These are phyloP conservation scores for Mastigias papua DNA, from an alignment of 30 jellyfish, hydroid and myxozoan species.

Conservation along the genomic window DNA sequence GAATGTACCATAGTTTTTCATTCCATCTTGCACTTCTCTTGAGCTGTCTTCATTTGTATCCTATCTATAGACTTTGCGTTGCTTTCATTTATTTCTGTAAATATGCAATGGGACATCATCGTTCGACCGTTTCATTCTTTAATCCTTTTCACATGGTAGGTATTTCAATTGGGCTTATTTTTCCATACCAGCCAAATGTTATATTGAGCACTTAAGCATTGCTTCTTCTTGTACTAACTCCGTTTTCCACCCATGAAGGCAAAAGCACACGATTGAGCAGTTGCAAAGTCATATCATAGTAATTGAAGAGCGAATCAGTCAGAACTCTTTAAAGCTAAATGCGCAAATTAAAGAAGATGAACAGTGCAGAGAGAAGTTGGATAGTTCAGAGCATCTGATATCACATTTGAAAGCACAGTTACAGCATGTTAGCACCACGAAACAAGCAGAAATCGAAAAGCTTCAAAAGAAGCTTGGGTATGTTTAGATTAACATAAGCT, in stretches of 20 bases:
- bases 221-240: neutral
- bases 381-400: constrained; percentile 66
- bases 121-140: no score
- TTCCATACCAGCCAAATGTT: no score
- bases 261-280: constrained; percentile 68
- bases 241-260: constrained; percentile 15
- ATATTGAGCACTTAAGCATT: neutral
- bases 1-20: no score
- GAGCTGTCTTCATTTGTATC: no score
- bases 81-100: no score
- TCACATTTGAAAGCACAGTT: constrained; percentile 78
- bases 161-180: no score
- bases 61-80: no score
- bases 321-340: constrained; percentile 25
- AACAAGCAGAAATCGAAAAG: constrained; percentile 82
- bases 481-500: neutral
- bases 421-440: constrained; percentile 39
- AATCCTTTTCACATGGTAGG: no score
- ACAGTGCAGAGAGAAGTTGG: constrained; percentile 32
- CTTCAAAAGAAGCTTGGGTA: constrained; percentile 85
- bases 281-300: constrained; percentile 48
- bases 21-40: no score
- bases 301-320: constrained; percentile 61
- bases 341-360: constrained; percentile 65
- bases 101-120: no score